Base-by-base conservation (phyloP, 2,888 invertebrate genomes). In the Eilema griseolum region DNA sequence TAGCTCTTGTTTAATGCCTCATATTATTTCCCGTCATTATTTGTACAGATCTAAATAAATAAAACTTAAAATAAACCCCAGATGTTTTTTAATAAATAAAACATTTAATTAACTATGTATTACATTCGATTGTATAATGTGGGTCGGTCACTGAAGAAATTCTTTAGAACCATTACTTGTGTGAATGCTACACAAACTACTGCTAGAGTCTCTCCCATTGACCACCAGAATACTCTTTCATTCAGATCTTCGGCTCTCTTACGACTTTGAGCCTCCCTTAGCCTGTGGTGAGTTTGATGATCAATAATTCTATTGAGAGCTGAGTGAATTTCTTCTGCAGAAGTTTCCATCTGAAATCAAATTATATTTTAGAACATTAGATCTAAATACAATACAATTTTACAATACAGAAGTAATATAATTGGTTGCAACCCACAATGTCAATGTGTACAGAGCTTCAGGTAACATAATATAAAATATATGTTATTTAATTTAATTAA, bases 191-290 rank as follows among this genome's bases (percentile, higher is more conserved):
- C 98, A 70, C 97, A 88, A 23, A 99, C 94, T 79, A 99, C 97
- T 56, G 98, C 97, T 5, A 97, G 85, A 16, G 99, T 98, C 92
- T 99, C 99, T 80, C 98, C 96, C 61, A 98, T 94, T 0, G 99
- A 99, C 99, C 99, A 99, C 96, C 97, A 97, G 88, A 98, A 96
- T 12, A 99, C 99, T 83, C 98, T 96, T 89, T 99, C 98, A 86
- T 99, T 99, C 69, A 99, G 95, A 89, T 99, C 99, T 93, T 99
- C 99, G 0, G 99, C 99, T 72, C 99, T 96, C 88, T 98, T 99
- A 67, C 99, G 97, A 66, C 99, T 98, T 90, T 99, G 99, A 2
- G 99, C 97, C 94, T 99, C 99, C 67, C 99, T 96, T 74, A 99
- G 93, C 72, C 99, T 96, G 93, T 99, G 99, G 94, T 99, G 99